phyloP scores from a whole-genome alignment of 2,113 vertebrate species.

The Felis catus region DNA sequence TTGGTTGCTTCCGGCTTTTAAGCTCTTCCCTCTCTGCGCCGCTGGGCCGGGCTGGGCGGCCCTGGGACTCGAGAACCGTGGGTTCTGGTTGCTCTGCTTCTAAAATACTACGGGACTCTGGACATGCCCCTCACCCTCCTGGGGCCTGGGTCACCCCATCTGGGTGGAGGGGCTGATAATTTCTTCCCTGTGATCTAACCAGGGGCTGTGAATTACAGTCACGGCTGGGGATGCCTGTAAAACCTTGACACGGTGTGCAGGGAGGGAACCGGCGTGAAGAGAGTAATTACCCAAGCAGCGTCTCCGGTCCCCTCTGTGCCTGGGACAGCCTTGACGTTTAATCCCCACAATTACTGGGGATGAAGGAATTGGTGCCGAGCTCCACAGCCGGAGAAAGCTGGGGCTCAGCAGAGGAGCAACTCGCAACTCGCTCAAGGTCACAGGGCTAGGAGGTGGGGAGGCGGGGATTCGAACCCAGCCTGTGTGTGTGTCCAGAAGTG shows the following conservation, averaged over 20 bases:
- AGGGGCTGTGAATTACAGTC: background rate
- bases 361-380: background rate
- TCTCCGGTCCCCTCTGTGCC: background rate
- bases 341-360: background rate
- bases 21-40: background rate
- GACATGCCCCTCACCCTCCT: fast-evolving
- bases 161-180: background rate
- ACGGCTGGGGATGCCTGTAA: background rate
- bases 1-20: background rate
- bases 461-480: background rate
- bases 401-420: background rate
- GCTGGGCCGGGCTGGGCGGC: background rate
- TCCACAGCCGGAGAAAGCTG: fast-evolving
- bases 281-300: background rate
- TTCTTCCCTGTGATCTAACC: background rate
- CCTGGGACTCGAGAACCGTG: fast-evolving
- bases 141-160: background rate
- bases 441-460: background rate
- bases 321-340: background rate
- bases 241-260: fast-evolving
- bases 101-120: background rate
- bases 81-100: background rate
- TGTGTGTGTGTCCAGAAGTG: background rate
- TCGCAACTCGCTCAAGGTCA: background rate
- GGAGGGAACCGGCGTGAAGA: background rate